Conservation (phyloP, 2,888 invertebrate genomes). For the Blomia tropicalis region DNA sequence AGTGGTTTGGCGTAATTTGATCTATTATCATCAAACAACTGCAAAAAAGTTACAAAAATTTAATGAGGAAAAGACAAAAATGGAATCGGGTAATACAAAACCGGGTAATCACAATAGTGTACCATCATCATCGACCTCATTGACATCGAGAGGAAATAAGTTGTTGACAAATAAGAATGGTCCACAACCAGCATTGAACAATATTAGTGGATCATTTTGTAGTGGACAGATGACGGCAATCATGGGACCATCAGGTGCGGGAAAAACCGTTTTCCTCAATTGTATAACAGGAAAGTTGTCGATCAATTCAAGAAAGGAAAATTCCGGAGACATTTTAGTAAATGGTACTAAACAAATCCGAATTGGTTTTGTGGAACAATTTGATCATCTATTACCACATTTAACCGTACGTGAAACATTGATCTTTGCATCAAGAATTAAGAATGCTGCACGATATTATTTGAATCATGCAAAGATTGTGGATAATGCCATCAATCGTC, state of each 20-base stretch:
- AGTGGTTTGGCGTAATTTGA: conserved; percentile 8
- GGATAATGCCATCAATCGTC: not conserved
- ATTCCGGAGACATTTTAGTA: conserved; percentile 12
- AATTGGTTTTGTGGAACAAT: conserved; percentile 21
- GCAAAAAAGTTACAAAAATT: not conserved
- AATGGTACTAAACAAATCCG: not conserved
- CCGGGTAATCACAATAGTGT: not conserved
- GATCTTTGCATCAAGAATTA: conserved; percentile 14
- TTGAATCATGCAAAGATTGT: conserved; percentile 2
- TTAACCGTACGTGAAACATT: conserved; percentile 20
- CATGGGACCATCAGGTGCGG: conserved; percentile 1
- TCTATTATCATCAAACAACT: not conserved
- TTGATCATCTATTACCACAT: conserved; percentile 13
- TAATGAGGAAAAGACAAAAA: not conserved
- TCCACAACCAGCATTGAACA: conserved; percentile 2
- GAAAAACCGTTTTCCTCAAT: conserved; percentile 11
- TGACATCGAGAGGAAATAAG: no score
- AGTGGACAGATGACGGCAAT: conserved; percentile 15
- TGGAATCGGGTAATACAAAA: not conserved
- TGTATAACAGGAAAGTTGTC: not conserved
- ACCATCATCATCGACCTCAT: not conserved
- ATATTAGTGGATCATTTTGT: conserved; percentile 9
- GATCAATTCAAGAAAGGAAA: not conserved
- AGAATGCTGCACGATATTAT: conserved; percentile 7
- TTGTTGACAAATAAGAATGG: not conserved